A percentile compares a stretch with the other conserved stretches of the same genome.
Conservation (phyloP, 2,888 invertebrate species). For the Leuctra nigra region DNA sequence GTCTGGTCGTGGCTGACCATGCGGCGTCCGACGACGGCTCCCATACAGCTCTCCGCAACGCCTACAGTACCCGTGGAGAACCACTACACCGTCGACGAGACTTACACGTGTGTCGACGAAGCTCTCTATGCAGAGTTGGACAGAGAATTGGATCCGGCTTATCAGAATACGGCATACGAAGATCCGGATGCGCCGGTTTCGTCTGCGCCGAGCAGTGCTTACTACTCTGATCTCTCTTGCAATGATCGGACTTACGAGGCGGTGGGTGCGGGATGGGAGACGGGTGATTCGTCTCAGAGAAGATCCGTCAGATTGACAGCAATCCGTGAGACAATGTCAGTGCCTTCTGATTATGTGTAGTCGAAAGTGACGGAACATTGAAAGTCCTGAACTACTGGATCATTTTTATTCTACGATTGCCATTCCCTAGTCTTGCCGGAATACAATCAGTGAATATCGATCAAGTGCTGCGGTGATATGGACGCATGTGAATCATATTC, state of each 20-base stretch:
- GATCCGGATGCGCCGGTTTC: constrained; percentile 50
- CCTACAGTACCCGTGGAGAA: constrained; percentile 53
- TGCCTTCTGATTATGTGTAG: constrained; percentile 53
- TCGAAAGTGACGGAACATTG: no score
- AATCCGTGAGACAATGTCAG: constrained; percentile 50
- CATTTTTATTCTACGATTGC: no score
- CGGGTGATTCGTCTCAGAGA: constrained; percentile 13
- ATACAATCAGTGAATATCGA: no score
- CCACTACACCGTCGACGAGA: constrained; percentile 65
- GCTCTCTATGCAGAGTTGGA: constrained; percentile 66
- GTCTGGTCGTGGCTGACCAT: constrained; percentile 32
- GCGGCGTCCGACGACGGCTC: constrained; percentile 23
- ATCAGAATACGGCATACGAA: constrained; percentile 62
- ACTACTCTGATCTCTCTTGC: constrained; percentile 59
- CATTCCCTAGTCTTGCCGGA: no score
- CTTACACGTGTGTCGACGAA: constrained; percentile 49
- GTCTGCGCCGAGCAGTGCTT: constrained; percentile 66
- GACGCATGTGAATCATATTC: no score
- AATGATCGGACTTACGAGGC: constrained; percentile 55
- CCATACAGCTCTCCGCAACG: constrained; percentile 38
- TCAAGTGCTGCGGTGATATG: no score
- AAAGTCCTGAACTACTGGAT: no score
- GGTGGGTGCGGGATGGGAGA: constrained; percentile 42
- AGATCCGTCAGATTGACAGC: constrained; percentile 41
- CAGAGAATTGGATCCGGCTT: constrained; percentile 54